Conservation (phyloP, 1,140 invertebrate genomes). For the Drusus annulatus region DNA sequence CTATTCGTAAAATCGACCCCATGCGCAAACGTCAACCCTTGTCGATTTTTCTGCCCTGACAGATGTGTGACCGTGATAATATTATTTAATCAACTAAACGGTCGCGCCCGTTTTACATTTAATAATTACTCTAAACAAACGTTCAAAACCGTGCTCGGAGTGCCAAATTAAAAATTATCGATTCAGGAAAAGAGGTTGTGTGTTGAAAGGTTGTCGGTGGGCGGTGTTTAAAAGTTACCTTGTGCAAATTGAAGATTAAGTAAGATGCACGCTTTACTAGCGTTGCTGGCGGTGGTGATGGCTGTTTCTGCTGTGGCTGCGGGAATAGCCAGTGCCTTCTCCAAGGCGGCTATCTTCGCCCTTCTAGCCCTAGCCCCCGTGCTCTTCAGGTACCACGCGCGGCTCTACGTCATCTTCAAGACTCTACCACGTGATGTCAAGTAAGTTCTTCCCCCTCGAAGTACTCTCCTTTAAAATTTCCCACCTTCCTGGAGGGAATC, state of each 20-base stretch:
- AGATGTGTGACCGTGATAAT: constrained; percentile 1
- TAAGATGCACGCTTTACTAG: constrained; percentile 70
- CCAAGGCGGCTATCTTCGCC: constrained; percentile 72
- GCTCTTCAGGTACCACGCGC: constrained; percentile 72
- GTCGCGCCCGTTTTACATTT: not conserved
- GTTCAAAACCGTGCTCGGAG: not conserved
- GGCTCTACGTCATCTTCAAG: constrained; percentile 72
- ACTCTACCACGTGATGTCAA: constrained; percentile 74
- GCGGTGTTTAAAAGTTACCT: no score
- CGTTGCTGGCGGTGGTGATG: constrained; percentile 73
- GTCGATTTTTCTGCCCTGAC: constrained; percentile 31
- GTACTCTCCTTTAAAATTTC: no score
- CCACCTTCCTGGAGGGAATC: no score
- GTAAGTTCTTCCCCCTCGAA: constrained; percentile 64
- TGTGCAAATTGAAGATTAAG: no score
- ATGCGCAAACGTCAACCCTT: constrained; percentile 38
- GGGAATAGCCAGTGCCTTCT: constrained; percentile 71
- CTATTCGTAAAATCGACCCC: constrained; percentile 29
- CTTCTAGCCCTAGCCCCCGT: constrained; percentile 72
- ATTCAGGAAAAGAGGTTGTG: no score
- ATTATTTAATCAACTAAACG: not conserved
- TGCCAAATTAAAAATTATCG: constrained; percentile 7
- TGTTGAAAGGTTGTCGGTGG: not conserved
- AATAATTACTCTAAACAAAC: not conserved
- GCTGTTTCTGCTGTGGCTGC: constrained; percentile 71